Evolutionary conservation across 1,140 invertebrate species (phyloP), one percentile per base, ranked within the genome.

Genomic region (Diplogasteroides magnus): DNA sequence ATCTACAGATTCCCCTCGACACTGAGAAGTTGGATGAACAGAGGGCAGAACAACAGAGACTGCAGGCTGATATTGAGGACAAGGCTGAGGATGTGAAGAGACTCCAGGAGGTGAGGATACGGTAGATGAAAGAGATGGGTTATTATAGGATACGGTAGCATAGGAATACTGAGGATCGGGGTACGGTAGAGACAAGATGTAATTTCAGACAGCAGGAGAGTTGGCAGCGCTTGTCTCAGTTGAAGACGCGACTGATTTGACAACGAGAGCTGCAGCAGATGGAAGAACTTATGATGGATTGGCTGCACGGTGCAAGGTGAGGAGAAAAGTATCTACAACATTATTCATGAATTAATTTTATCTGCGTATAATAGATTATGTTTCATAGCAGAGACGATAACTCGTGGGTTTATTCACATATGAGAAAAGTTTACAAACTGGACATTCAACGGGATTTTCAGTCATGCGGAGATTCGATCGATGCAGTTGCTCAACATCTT

Each of bases 151-250:
- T 60, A 60, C 59, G 13, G 13, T 48, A 48, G 6, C 19, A 48
- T 19, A 48, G 6, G 37, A 6, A 11, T 11, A 19, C 37, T 48
- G 37, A 6, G 19, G 37, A 11, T 48, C 19, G 19, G 6, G 37
- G 37, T 48, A 19, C 19, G 6, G 19, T 48, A 48, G 37, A 11
- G 37, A 48, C 6, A 19, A 19, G 37, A 48, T 48, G 19, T 27
- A 64, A 15, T 19, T 73, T 11, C 32, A 62, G 57, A 31, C 93
- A 11, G 92, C 91, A 0, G 90, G 90, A 25, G 88, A 89, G 59
- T 85, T 97, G 19, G 93, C 93, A 90, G 87, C 88, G 15, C 86
- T 96, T 1, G 92, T 97, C 23, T 91, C 92, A 14, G 92, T 94
- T 76, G 93, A 96, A 77, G 93, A 97, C 83, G 93, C 92, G 1